Evolutionary conservation across 2,113 vertebrate genomes (phyloP).

Genomic region (Psittacus erithacus): DNA sequence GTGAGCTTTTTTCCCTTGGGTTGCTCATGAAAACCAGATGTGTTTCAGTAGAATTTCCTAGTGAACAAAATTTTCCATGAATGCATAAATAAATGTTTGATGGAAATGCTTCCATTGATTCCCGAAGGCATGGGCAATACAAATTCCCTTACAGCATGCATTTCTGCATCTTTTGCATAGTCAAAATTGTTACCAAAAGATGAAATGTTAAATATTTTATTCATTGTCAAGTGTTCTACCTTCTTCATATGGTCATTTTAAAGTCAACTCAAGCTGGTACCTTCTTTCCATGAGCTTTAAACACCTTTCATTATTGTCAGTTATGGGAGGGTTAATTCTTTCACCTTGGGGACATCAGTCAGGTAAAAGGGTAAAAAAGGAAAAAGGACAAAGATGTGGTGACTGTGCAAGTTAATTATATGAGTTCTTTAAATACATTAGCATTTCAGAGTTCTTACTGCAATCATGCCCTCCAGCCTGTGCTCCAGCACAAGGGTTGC

Average conservation of each 20-base stretch:
- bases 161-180: not conserved
- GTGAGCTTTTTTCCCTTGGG: not conserved
- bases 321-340: not conserved
- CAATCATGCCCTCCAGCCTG: not conserved
- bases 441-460: not conserved
- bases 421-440: not conserved
- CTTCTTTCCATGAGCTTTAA: not conserved
- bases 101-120: constrained; percentile 54
- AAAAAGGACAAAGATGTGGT: not conserved
- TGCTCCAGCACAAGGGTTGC: not conserved
- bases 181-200: not conserved
- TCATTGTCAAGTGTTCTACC: not conserved
- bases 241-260: not conserved
- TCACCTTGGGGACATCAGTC: not conserved
- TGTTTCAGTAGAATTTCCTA: constrained; percentile 11
- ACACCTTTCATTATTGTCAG: not conserved
- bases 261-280: not conserved
- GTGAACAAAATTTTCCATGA: constrained; percentile 38
- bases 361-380: not conserved
- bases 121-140: constrained; percentile 6
- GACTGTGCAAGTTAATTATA: not conserved
- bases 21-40: not conserved
- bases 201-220: not conserved
- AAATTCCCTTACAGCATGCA: not conserved
- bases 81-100: constrained; percentile 65